Evolutionary conservation across 1,140 invertebrate species (phyloP), one percentile per base, ranked within the genome.

Genomic region (Cardiocondyla obscurior): DNA sequence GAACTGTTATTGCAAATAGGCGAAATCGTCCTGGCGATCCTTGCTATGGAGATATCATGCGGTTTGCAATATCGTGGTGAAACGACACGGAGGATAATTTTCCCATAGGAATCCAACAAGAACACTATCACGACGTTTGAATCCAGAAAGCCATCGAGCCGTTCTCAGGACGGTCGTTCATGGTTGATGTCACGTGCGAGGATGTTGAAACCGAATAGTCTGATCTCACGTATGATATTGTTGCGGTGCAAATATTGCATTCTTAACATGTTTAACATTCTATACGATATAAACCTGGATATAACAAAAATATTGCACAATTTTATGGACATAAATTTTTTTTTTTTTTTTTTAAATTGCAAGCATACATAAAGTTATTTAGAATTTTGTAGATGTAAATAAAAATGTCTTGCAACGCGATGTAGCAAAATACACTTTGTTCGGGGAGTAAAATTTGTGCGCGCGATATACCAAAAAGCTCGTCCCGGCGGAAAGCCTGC

Each of bases 1-100:
- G 67, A 85, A 84, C 86, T 87, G 88, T 91, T 92, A 93, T 91
- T 92, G 90, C 89, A 85, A 92, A 92, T 91, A 90, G 90, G 88
- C 84, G 89, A 90, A 92, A 91, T 90, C 88, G 83, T 86, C 65
- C 64, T 81, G 46, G 65, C 70, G 84, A 85, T 84, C 87, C 83
- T 72, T 60, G 83, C 81, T 88, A 89, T 87, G 77, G 88, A 82
- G 81, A 88, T 92, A 92, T 90, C 90, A 86, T 89, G 84, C 82
- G 88, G 90, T 84, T 83, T 57, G 79, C 76, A 85, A 87, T 89
- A 90, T 88, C 86, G 77, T 36, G 69, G 65, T 42, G 58, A 70
- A 82, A 86, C 87, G 70, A 84, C 81, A 46, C 67, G 36, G 67
- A 62, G 90, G 90, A 92, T 92, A 92, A 92, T 93, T 92, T 91